Percentiles rank a stretch among this genome's conserved stretches.
These are phyloP conservation scores for Epinotia brunnichana DNA, from an alignment of 2,888 invertebrate species.

Conservation along the genomic window DNA sequence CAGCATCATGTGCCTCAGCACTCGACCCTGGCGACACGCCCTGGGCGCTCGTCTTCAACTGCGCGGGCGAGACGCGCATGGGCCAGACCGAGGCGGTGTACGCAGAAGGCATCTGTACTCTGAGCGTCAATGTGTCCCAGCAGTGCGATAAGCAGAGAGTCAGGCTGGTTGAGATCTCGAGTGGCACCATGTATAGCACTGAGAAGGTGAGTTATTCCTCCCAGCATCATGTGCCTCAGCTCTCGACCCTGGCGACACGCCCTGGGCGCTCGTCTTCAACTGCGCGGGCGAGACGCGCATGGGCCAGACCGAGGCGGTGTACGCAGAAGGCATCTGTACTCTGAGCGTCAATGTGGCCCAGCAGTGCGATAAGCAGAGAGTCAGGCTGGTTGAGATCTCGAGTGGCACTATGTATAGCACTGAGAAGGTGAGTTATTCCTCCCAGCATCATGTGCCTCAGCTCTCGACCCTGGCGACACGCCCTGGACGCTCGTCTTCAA, in stretches of 20 bases:
- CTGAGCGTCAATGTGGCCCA: constrained; percentile 92
- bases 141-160: constrained; percentile 88
- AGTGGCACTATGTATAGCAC: constrained; percentile 91
- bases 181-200: constrained; percentile 90
- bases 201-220: constrained; percentile 86
- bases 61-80: constrained; percentile 95
- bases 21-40: constrained; percentile 80
- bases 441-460: constrained; percentile 91
- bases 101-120: constrained; percentile 92
- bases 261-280: constrained; percentile 92
- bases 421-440: constrained; percentile 86
- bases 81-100: constrained; percentile 96
- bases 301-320: constrained; percentile 94
- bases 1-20: constrained; percentile 92
- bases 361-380: constrained; percentile 87
- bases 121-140: constrained; percentile 92
- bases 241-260: constrained; percentile 81
- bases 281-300: constrained; percentile 96
- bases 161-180: constrained; percentile 92
- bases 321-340: constrained; percentile 93
- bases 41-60: constrained; percentile 93
- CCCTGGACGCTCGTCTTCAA: constrained; percentile 92
- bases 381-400: constrained; percentile 92
- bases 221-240: constrained; percentile 89
- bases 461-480: too few relatives aligned